Base-by-base conservation (phyloP, 1,140 invertebrate genomes). In the Rhyzopertha dominica region DNA sequence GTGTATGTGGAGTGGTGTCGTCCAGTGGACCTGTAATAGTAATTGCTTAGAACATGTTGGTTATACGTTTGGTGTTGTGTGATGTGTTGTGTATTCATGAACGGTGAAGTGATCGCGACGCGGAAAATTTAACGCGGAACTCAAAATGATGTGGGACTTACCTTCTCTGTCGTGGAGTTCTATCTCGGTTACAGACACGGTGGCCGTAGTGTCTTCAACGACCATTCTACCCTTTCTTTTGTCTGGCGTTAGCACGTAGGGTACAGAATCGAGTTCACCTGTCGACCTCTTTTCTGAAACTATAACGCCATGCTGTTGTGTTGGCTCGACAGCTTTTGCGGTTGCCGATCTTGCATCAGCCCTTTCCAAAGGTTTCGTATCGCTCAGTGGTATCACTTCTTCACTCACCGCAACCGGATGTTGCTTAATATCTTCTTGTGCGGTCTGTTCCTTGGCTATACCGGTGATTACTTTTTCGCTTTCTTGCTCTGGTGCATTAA, bases 271-370 rank as follows among this genome's bases (percentile, higher is more conserved):
- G 50, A 76, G 49, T 54, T 67, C 63, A 49, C 61, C 73, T 44
- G 67, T 61, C 32, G 65, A 59, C 53, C 57, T 60, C 43, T 70
- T 58, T 54, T 77, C 71, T 43, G 71, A 76, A 26, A 79, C 62
- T 10, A 76, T 68, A 22, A 79, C 37, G 40, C 74, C 68, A 50
- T 74, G 69, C 36, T 69, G 61, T 36, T 71, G 61, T 20, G 69
- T 61, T 20, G 68, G 54, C 34, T 68, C 55, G 53, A 45, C 38
- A 10, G 35, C 44, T 12, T 40, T 47, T 47, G 38, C 44, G 5
- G 43, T 38, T 4, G 43, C 16, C 18, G 34, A 7, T 23, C 24
- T 26, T 29, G 9, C 12, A 29, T 29, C 16, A 29, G n/a, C 16
- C 12, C 5, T 29, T 29, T 29, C n/a, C 9, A 29, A 14, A 13